Conservation (phyloP, 1,140 invertebrate species). For the Mactra quadrangularis region DNA sequence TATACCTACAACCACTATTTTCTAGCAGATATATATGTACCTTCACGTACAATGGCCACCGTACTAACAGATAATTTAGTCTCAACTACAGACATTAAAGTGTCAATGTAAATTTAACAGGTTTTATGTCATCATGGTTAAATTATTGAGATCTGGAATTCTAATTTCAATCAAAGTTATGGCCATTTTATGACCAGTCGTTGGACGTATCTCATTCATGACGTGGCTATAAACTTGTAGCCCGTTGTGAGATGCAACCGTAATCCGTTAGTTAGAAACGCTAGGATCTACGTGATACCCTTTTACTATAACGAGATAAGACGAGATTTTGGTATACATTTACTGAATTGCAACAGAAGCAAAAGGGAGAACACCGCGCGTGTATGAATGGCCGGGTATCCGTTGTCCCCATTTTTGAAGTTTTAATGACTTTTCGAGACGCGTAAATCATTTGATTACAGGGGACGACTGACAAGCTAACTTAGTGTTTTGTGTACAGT, state of each 20-base stretch:
- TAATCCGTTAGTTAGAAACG: constrained; percentile 50
- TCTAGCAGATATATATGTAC: background rate
- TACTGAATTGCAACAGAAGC: no score
- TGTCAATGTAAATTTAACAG: constrained; percentile 60
- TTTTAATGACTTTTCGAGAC: constrained; percentile 47
- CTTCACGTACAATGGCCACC: constrained; percentile 19
- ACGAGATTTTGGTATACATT: constrained; percentile 26
- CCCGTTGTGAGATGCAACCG: constrained; percentile 23
- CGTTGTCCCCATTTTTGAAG: constrained; percentile 53
- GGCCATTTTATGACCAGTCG: constrained; percentile 37
- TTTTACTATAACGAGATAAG: constrained; percentile 2
- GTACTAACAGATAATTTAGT: constrained; percentile 35
- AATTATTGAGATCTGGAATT: constrained; percentile 57
- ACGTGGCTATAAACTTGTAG: constrained; percentile 49
- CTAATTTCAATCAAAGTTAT: constrained; percentile 50
- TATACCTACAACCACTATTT: no score
- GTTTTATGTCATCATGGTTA: constrained; percentile 57
- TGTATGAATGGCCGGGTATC: constrained; percentile 48
- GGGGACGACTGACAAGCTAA: constrained; percentile 18
- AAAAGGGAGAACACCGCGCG: background rate
- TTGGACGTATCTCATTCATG: constrained; percentile 24
- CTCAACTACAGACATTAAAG: constrained; percentile 47
- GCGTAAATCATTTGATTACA: constrained; percentile 59
- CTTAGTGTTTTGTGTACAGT: constrained; percentile 5
- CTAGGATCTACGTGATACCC: constrained; percentile 39